Conservation (phyloP, 2,113 vertebrate genomes). For the Diphyllodes magnificus region DNA sequence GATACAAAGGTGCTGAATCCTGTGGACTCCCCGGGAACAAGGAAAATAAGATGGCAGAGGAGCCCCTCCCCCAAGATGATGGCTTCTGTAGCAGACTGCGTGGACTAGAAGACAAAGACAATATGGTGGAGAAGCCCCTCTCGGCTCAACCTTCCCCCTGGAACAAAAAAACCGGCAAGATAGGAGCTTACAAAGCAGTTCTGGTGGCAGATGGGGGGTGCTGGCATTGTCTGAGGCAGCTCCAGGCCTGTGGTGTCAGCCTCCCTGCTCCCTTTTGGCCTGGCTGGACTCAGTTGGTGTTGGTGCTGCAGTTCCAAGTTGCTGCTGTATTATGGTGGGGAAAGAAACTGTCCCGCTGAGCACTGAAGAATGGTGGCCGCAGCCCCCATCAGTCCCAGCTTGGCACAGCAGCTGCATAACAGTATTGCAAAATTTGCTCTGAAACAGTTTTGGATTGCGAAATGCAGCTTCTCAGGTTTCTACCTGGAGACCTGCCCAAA, state of each 20-base stretch:
- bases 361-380: not conserved
- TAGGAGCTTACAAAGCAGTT: not conserved
- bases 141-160: not conserved
- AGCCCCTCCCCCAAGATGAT: not conserved
- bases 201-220: not conserved
- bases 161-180: not conserved
- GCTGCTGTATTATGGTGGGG: not conserved
- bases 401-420: not conserved
- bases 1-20: not conserved
- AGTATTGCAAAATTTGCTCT: not conserved
- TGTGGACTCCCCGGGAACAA: not conserved
- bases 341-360: not conserved
- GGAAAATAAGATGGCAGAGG: not conserved
- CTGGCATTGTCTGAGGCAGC: not conserved
- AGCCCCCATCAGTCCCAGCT: not conserved
- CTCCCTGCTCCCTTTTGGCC: not conserved
- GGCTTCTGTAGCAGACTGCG: not conserved
- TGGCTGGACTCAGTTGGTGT: not conserved
- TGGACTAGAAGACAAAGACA: not conserved
- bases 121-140: not conserved
- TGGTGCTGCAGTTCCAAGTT: not conserved
- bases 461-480: not conserved
- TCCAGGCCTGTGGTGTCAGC: not conserved
- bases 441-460: not conserved
- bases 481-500: not conserved